Conservation (phyloP, 1,140 invertebrate genomes). For the Trichomalopsis sarcophagae region DNA sequence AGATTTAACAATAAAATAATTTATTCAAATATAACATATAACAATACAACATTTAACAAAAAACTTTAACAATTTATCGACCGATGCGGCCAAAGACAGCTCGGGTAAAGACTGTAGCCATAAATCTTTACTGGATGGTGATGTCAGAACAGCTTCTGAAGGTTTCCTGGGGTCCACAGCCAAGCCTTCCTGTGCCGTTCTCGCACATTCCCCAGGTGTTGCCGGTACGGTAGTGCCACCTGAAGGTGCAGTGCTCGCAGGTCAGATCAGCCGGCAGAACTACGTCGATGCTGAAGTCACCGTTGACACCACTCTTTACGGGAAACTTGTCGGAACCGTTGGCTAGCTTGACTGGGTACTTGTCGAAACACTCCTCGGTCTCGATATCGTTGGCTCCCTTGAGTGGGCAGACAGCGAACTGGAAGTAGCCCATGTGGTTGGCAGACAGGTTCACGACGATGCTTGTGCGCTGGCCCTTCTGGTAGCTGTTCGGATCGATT, state of each 20-base stretch:
- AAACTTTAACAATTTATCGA: too few species aligned
- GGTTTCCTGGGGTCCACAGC: conserved; percentile 80
- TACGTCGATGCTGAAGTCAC: conserved; percentile 38
- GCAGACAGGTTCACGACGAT: conserved; percentile 85
- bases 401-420: conserved; percentile 78
- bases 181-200: conserved; percentile 71
- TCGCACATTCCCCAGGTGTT: conserved; percentile 78
- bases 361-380: conserved; percentile 77
- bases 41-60: too few species aligned
- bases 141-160: conserved; percentile 78
- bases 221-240: conserved; percentile 51
- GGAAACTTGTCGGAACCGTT: conserved; percentile 67
- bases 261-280: conserved; percentile 74
- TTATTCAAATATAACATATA: too few species aligned
- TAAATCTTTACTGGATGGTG: too few species aligned
- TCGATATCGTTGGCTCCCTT: conserved; percentile 65
- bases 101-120: too few species aligned
- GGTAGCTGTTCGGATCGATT: too few species aligned
- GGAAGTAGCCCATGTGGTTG: conserved; percentile 81
- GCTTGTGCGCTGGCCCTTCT: conserved; percentile 45
- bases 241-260: conserved; percentile 78
- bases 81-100: too few species aligned
- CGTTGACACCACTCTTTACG: background rate
- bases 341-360: conserved; percentile 69
- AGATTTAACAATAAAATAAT: too few species aligned